Evolutionary conservation across 2,888 invertebrate species (phyloP).

Genomic region (Scrobipalpa costella): DNA sequence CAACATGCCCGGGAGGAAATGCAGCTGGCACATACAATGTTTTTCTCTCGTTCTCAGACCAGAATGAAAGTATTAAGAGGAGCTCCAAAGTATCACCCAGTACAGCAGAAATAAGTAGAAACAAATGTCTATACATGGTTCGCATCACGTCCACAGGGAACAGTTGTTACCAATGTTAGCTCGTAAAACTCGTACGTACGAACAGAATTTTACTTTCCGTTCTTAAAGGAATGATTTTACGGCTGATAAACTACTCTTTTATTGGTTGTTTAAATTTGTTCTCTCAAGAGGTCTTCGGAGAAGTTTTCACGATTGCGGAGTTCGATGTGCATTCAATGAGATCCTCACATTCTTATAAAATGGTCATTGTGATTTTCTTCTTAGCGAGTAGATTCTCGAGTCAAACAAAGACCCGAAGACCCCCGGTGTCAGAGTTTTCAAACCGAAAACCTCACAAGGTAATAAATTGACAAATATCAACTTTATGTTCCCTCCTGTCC

Average conservation of each 20-base stretch:
- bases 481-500: too few species aligned
- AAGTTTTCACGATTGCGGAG: conserved; percentile 12
- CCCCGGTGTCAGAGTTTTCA: too few species aligned
- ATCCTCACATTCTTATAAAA: neutral
- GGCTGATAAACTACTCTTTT: conserved; percentile 37
- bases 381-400: too few species aligned
- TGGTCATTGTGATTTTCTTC: too few species aligned
- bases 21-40: too few species aligned
- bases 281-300: conserved; percentile 16
- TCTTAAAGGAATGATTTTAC: conserved; percentile 32
- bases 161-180: conserved; percentile 60
- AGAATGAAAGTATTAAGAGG: too few species aligned
- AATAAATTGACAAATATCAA: too few species aligned
- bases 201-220: conserved; percentile 32
- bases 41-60: too few species aligned
- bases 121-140: conserved; percentile 48
- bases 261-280: conserved; percentile 33
- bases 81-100: conserved; percentile 10
- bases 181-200: conserved; percentile 56
- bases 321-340: neutral
- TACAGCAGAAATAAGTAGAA: conserved; percentile 28
- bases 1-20: too few species aligned
- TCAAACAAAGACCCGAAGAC: too few species aligned
- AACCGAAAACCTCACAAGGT: too few species aligned
- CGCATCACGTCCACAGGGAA: conserved; percentile 53